These are phyloP conservation scores for Porites lobata DNA, from an alignment of 92 coral and sea anemone species.

Conservation along the genomic window DNA sequence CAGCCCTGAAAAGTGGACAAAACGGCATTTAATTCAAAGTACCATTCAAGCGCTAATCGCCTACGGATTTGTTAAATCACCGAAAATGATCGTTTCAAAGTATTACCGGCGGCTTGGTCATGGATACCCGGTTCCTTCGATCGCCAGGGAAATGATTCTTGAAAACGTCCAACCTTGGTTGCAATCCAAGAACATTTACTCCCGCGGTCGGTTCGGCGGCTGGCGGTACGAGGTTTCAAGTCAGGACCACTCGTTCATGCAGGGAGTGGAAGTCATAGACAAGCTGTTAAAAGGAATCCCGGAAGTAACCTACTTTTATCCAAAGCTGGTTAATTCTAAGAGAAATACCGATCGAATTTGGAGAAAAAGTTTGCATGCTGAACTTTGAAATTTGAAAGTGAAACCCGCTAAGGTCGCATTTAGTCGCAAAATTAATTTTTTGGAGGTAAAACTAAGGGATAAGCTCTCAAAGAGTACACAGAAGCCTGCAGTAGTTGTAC, in stretches of 20 bases:
- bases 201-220: constrained; percentile 83
- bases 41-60: constrained; percentile 55
- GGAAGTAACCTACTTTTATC: constrained; percentile 67
- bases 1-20: constrained; percentile 54
- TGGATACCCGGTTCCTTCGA: constrained; percentile 80
- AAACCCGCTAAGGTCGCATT: no score
- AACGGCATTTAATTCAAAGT: constrained; percentile 36
- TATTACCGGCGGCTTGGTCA: constrained; percentile 62
- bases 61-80: constrained; percentile 53
- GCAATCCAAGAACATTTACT: constrained; percentile 61
- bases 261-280: constrained; percentile 76
- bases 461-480: no score
- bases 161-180: constrained; percentile 71
- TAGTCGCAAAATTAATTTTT: no score
- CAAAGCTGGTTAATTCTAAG: constrained; percentile 68
- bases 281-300: constrained; percentile 64
- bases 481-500: no score
- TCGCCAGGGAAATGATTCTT: constrained; percentile 65
- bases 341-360: constrained; percentile 50
- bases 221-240: constrained; percentile 80
- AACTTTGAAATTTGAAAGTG: constrained; percentile 45
- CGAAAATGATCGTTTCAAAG: constrained; percentile 54
- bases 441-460: no score
- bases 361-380: neutral
- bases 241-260: constrained; percentile 85